Conservation (phyloP, 2,797 vertebrate species). For the Lithobates pipiens region DNA sequence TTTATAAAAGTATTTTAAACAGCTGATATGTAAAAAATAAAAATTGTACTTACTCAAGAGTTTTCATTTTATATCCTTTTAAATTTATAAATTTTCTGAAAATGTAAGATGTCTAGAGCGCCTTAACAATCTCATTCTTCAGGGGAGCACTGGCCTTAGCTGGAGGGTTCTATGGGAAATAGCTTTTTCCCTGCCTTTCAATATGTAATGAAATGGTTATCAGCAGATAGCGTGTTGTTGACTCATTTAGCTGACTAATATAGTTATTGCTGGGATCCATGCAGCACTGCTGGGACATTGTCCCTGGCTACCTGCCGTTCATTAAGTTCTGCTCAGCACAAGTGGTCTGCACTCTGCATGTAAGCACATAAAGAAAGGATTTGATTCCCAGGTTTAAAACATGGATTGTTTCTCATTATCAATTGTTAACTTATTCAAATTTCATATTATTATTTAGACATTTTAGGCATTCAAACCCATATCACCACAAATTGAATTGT, state of each 20-base stretch:
- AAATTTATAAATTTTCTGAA: background rate
- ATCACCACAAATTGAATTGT: background rate
- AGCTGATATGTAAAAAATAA: background rate
- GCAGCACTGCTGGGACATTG: constrained; percentile 43
- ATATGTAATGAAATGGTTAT: constrained; percentile 62
- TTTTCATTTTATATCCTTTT: constrained; percentile 6
- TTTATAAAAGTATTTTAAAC: background rate
- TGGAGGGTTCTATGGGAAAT: constrained; percentile 35
- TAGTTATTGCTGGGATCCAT: constrained; percentile 50
- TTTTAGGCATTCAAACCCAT: background rate
- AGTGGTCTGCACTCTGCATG: background rate
- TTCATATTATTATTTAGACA: background rate
- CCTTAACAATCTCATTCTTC: constrained; percentile 30
- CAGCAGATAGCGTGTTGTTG: constrained; percentile 59
- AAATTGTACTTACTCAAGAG: constrained; percentile 30
- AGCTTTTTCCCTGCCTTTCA: constrained; percentile 26
- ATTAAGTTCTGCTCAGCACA: constrained; percentile 11
- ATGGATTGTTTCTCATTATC: background rate
- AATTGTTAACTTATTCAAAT: background rate
- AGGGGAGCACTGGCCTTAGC: constrained; percentile 11
- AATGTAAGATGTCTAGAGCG: background rate
- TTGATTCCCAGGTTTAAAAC: background rate
- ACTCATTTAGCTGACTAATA: constrained; percentile 60
- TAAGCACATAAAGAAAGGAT: background rate
- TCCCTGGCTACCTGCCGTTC: constrained; percentile 57